Evolutionary conservation across 1,140 invertebrate genomes (phyloP), one percentile per base, ranked within the genome.

Genomic region (Pseudomyrmex gracilis): DNA sequence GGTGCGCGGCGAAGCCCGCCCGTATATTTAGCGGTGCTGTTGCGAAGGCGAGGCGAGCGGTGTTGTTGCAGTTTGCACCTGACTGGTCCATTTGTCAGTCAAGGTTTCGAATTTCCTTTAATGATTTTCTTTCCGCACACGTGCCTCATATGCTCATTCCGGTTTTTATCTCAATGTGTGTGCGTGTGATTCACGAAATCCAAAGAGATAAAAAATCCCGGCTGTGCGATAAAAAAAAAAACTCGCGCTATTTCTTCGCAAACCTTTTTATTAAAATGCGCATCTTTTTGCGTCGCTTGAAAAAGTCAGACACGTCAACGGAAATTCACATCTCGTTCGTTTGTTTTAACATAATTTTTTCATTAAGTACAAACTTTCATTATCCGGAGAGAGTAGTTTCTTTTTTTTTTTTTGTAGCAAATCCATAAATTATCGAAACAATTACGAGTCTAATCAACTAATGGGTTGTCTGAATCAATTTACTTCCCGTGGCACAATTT

Each of bases 31-130:
- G 53, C 7, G 34, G 5, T 34, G 53, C 20, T 47, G 51, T 74
- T 43, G 70, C 70, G 78, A 67, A 64, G 22, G 66, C 60, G 55
- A 67, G 3, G 24, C 34, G 34, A 34, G 34, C n/a, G n/a, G n/a
- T n/a, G n/a, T n/a, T n/a, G n/a, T 17, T 47, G 67, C 13, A 47
- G 43, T 78, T 55, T 51, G 76, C 83, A 73, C 49, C 83, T 84
- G 82, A 63, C 63, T 49, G 17, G 45, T 22, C 34, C 57, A 55
- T 63, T 73, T 53, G 67, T 73, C 77, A 80, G 43, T 80, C 77
- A 82, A 73, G 78, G 78, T 74, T 74, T 73, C 57, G 24, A 74
- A 82, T 82, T 61, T 61, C 57, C 22, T 73, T 73, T 20, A 15
- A 43, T 24, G 22, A 24, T 53, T 12, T 61, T 53, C 10, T 22